phyloP scores from a whole-genome alignment of 2,113 vertebrate genomes.

The Heptranchias perlo region DNA sequence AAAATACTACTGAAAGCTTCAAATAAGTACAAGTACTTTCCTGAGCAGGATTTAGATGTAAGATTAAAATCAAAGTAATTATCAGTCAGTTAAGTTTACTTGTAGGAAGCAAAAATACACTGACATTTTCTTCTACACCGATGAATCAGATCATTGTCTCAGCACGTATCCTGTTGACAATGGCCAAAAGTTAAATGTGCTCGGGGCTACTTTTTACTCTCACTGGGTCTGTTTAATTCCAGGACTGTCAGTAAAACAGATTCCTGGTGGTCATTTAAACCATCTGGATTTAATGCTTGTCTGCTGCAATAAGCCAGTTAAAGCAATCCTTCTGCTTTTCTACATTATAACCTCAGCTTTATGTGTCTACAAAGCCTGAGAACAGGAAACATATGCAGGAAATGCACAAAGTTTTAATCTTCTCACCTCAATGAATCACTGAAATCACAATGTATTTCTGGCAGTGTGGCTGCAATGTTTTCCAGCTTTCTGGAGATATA shows the following conservation, averaged over 20 bases:
- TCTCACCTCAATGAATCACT: slow-evolving; percentile 29
- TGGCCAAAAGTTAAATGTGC: slow-evolving; percentile 12
- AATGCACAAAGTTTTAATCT: slow-evolving; percentile 21
- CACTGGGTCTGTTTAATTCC: slow-evolving; percentile 20
- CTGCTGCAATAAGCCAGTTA: neutral
- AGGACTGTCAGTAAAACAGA: slow-evolving; percentile 26
- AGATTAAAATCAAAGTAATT: slow-evolving; percentile 23
- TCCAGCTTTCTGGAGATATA: neutral
- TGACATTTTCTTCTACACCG: neutral
- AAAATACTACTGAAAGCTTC: neutral
- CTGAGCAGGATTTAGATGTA: neutral
- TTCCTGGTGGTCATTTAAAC: slow-evolving; percentile 30
- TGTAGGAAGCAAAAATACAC: neutral
- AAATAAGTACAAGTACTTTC: neutral
- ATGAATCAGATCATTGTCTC: slow-evolving; percentile 32
- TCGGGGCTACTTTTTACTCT: neutral
- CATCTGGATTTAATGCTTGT: slow-evolving; percentile 23
- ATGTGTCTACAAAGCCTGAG: slow-evolving; percentile 11
- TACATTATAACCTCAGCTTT: neutral
- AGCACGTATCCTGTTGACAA: slow-evolving; percentile 34
- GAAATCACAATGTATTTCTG: neutral
- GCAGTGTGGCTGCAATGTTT: neutral
- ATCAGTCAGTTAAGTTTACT: neutral
- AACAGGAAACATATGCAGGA: slow-evolving; percentile 25
- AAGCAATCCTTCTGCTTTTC: neutral